Evolutionary conservation across 2,888 invertebrate species (phyloP), one percentile per base, ranked within the genome.

Genomic region (Ochropleura plecta): DNA sequence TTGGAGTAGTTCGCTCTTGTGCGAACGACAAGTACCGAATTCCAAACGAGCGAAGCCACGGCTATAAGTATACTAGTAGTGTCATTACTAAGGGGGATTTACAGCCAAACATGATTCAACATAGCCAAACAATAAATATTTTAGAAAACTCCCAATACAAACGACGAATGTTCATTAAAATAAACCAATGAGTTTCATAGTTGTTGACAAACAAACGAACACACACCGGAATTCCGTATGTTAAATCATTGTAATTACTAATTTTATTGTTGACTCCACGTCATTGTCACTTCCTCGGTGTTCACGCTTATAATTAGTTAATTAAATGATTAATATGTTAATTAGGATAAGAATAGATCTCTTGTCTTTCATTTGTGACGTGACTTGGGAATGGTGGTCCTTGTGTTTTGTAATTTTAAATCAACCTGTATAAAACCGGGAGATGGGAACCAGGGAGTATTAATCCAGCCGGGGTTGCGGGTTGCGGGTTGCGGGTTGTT

Each of bases 201-300:
- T 53, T 85, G 77, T 85, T 85, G 77, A 86, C 77, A 85, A 86
- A 84, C 85, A 86, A n/a, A 68, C 55, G 2, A 10, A 82, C 72
- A 44, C n/a, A 60, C 75, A 83, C 86, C 84, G 85, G 85, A 85
- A 85, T 85, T 85, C 85, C 82, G 81, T 63, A 30, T 73, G 76
- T 81, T 73, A 65, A 80, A 57, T 83, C 73, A 82, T 72, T 77
- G 67, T 44, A 66, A 78, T 83, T 68, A 82, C 83, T 77, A 80
- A 81, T 82, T 82, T 78, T 49, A 77, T 68, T 83, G 84, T 75
- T 83, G 67, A 57, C 18, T 51, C 69, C 44, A 55, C 78, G 53
- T 63, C 62, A 63, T 4, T 49, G 62, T 53, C 42, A 51, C 72
- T 82, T 82, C 82, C 83, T 72, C 51, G 16, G 16, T 69, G 18